Evolutionary conservation across 2,888 invertebrate genomes (phyloP), one percentile per base, ranked within the genome.

Genomic region (Sceliomorpha sp.): DNA sequence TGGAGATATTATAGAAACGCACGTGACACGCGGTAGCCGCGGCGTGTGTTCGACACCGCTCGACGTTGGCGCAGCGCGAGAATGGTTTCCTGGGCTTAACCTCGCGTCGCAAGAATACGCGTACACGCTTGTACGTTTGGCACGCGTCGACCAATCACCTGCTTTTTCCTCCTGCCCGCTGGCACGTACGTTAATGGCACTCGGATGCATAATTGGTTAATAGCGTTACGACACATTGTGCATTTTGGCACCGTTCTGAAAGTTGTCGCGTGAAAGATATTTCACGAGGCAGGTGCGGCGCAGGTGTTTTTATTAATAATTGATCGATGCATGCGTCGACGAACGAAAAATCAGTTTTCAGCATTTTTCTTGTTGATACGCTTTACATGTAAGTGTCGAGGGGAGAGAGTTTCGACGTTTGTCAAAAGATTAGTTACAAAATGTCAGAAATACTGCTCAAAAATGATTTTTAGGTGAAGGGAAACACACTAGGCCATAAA

Each of bases 101-200:
- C 44, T 26, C 24, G 14, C 9, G 12, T 5, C 27, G 14, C 20
- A 20, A 47, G 51, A 45, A 58, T 66, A n/a, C n/a, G 66, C 59
- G 36, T 34, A 40, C 66, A 47, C 63, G 40, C 48, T 59, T 67
- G 73, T 72, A 74, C 69, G 73, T 73, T 75, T 70, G 53, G 71
- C 62, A 60, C 58, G 63, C 63, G 72, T 73, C 75, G 71, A 62
- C 76, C 74, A 75, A 81, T 79, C 77, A 77, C 76, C 78, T 74
- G 74, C 72, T 59, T 67, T 68, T 71, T 75, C 53, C 55, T 73
- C 50, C 50, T 12, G 40, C 36, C 40, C 14, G 1, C 40, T n/a
- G 47, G 27, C 48, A 36, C 44, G 58, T 50, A 50, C 45, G 50
- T 63, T 55, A 53, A 27, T 26, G 32, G 26, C 51, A 24, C 60